These are phyloP conservation scores for Pristionchus mayeri DNA, from an alignment of 2,888 invertebrate species.

Conservation along the genomic window DNA sequence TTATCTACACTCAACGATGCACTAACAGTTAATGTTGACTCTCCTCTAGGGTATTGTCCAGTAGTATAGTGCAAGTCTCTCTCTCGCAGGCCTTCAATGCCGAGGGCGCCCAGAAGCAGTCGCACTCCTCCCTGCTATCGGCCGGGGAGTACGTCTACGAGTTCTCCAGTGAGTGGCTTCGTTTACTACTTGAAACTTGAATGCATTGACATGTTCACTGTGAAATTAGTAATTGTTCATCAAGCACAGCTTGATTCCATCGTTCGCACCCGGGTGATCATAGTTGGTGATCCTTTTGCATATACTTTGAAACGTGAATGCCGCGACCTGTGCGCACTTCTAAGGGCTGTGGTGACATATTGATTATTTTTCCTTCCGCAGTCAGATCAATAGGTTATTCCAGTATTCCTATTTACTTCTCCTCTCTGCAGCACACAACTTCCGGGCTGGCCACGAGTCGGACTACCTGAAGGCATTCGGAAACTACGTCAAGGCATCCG, in stretches of 20 bases:
- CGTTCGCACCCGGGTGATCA: too few relatives aligned
- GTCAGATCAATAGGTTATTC: too few relatives aligned
- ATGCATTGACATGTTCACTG: neutral
- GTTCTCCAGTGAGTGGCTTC: slow-evolving; percentile 83
- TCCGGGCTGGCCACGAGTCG: slow-evolving; percentile 66
- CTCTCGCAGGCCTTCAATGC: slow-evolving; percentile 56
- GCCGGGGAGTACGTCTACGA: slow-evolving; percentile 96
- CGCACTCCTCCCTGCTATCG: slow-evolving; percentile 93
- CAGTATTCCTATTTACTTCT: too few relatives aligned
- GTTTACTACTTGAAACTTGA: neutral
- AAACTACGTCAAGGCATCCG: slow-evolving; percentile 63
- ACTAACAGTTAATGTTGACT: too few relatives aligned
- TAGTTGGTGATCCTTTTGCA: too few relatives aligned
- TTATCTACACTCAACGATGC: too few relatives aligned
- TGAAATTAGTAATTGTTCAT: neutral
- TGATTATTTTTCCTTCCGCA: too few relatives aligned
- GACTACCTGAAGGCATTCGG: slow-evolving; percentile 70
- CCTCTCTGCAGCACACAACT: slow-evolving; percentile 73
- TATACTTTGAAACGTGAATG: too few relatives aligned
- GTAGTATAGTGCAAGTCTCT: too few relatives aligned
- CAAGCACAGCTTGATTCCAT: too few relatives aligned
- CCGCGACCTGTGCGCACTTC: neutral
- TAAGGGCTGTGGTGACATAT: too few relatives aligned
- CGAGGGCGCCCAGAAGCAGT: slow-evolving; percentile 64
- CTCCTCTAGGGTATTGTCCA: too few relatives aligned